Evolutionary conservation across 2,797 vertebrate genomes (phyloP).

Genomic region (Hozukius guyotensis): DNA sequence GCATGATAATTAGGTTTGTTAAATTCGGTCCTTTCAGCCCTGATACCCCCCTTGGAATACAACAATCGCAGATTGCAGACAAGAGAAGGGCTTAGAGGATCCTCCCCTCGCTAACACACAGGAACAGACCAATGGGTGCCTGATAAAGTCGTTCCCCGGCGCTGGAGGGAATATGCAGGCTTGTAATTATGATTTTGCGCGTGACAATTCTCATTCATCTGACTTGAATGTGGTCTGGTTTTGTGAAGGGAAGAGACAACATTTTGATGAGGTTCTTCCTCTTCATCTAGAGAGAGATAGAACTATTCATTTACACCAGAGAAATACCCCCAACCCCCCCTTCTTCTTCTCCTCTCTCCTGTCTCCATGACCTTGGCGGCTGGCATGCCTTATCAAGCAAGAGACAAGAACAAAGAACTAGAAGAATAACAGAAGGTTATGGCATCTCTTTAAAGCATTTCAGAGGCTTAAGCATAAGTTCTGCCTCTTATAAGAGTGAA

Average conservation of each 20-base stretch:
- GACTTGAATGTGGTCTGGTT: conserved; percentile 75
- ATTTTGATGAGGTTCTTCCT: conserved; percentile 83
- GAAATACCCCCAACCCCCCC: conserved; percentile 49
- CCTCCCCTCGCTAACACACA: conserved; percentile 66
- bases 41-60: conserved; percentile 81
- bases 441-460: conserved; percentile 81
- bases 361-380: conserved; percentile 80
- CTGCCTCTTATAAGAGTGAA: conserved; percentile 69
- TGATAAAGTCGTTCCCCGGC: conserved; percentile 73
- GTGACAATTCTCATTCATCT: conserved; percentile 84
- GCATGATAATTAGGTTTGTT: conserved; percentile 99
- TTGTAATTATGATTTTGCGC: conserved; percentile 84
- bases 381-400: conserved; percentile 81
- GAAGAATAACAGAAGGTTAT: conserved; percentile 82
- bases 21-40: conserved; percentile 89
- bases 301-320: conserved; percentile 79
- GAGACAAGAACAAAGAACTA: conserved; percentile 81
- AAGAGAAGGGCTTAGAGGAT: conserved; percentile 79
- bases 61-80: conserved; percentile 84
- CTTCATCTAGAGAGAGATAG: conserved; percentile 78
- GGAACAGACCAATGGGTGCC: conserved; percentile 73
- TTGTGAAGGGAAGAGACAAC: conserved; percentile 74
- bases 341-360: conserved; percentile 58
- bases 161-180: conserved; percentile 74
- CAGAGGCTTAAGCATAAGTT: conserved; percentile 74